phyloP scores from a whole-genome alignment of 2,797 vertebrate species.

The Dicrostonyx torquatus region DNA sequence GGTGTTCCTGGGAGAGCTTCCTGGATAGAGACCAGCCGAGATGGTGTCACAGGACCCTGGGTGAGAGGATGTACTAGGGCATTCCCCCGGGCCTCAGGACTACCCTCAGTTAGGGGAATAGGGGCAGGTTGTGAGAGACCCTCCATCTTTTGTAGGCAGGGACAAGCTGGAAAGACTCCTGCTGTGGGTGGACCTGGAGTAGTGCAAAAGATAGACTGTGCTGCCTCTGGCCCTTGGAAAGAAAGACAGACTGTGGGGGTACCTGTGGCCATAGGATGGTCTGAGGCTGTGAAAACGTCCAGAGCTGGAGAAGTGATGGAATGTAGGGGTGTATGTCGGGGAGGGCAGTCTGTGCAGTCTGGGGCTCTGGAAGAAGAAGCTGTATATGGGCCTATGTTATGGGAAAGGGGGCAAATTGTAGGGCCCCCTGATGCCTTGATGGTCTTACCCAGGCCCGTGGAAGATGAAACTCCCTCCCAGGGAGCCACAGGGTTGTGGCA shows the following conservation, averaged over 20 bases:
- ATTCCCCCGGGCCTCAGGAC: not conserved
- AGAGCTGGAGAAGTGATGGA: not conserved
- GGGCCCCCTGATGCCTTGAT: not conserved
- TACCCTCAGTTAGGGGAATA: not conserved
- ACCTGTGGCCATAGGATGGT: not conserved
- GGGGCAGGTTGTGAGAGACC: not conserved
- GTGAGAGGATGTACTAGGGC: slow-evolving; percentile 49
- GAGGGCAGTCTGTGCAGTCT: not conserved
- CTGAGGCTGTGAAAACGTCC: not conserved
- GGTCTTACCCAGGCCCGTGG: not conserved
- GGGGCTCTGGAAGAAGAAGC: not conserved
- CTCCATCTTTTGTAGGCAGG: not conserved
- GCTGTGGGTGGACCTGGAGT: not conserved
- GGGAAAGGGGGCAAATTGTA: not conserved
- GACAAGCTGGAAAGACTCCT: not conserved
- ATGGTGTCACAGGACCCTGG: slow-evolving; percentile 77
- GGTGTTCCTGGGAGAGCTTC: slow-evolving; percentile 73
- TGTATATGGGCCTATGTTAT: slow-evolving; percentile 4
- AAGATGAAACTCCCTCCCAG: not conserved
- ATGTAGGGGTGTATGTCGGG: not conserved
- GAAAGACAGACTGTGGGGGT: not conserved
- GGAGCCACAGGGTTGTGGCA: not conserved
- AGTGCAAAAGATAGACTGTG: not conserved
- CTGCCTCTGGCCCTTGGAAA: not conserved
- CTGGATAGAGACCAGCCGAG: slow-evolving; percentile 73